phyloP scores from a whole-genome alignment of 2,113 vertebrate genomes.

The Neogale vison region DNA sequence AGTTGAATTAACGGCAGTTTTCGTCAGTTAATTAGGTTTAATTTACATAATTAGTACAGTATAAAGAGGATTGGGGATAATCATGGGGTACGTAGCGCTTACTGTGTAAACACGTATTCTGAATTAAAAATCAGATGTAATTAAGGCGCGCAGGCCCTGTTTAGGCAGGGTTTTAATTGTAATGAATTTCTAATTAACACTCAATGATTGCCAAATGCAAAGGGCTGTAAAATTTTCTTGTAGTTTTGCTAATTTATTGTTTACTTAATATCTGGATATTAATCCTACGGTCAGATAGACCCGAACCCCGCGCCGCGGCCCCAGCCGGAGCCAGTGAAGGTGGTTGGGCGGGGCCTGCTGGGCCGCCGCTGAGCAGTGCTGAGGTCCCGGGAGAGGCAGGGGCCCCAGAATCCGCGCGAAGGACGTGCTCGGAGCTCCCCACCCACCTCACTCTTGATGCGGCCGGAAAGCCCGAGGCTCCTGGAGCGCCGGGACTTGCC shows the following conservation, averaged over 20 bases:
- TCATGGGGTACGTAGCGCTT: slow-evolving; percentile 91
- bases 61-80: slow-evolving; percentile 92
- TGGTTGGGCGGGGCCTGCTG: not conserved
- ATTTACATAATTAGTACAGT: slow-evolving; percentile 93
- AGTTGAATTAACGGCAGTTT: slow-evolving; percentile 90
- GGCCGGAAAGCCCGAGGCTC: not conserved
- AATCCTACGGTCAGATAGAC: slow-evolving; percentile 68
- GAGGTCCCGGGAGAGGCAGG: rapidly evolving
- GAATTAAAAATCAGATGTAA: slow-evolving; percentile 92
- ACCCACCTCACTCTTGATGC: not conserved
- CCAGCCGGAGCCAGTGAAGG: not conserved
- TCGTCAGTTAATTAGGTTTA: slow-evolving; percentile 92
- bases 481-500: not conserved
- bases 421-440: not conserved
- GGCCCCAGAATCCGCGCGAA: rapidly evolving
- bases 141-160: slow-evolving; percentile 89
- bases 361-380: not conserved
- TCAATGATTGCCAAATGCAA: slow-evolving; percentile 88
- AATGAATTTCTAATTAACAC: slow-evolving; percentile 92
- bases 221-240: slow-evolving; percentile 84
- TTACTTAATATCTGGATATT: slow-evolving; percentile 84
- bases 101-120: slow-evolving; percentile 92
- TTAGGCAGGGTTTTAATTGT: slow-evolving; percentile 89
- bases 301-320: rapidly evolving
- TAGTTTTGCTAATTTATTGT: slow-evolving; percentile 83